Conservation (phyloP, 2,113 vertebrate species). For the Platichthys flesus region DNA sequence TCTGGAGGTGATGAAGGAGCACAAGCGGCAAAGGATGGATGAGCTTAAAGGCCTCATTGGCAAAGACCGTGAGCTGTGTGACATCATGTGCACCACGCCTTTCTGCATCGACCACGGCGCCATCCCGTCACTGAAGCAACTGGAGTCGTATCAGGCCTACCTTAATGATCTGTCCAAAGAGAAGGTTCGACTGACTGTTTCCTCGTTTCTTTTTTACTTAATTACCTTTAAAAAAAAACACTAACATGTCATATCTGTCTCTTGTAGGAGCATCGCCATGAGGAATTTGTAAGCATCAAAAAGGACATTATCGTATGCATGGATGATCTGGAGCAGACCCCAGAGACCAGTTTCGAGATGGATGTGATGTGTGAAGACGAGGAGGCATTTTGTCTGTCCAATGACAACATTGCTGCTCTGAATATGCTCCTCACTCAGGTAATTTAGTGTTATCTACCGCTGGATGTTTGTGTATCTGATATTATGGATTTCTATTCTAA, state of each 20-base stretch:
- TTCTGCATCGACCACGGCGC: slow-evolving; percentile 67
- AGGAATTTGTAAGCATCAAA: slow-evolving; percentile 86
- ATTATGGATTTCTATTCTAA: neutral
- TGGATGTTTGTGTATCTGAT: neutral
- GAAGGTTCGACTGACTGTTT: slow-evolving; percentile 78
- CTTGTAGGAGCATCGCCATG: slow-evolving; percentile 83
- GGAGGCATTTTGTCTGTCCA: slow-evolving; percentile 89
- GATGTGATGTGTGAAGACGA: slow-evolving; percentile 90
- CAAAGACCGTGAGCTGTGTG: slow-evolving; percentile 87
- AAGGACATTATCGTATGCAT: slow-evolving; percentile 86
- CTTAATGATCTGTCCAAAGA: slow-evolving; percentile 79
- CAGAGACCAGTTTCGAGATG: slow-evolving; percentile 90
- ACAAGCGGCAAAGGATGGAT: slow-evolving; percentile 88
- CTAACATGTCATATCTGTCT: neutral
- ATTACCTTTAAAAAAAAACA: neutral
- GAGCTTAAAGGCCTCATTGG: slow-evolving; percentile 85
- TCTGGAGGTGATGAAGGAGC: slow-evolving; percentile 84
- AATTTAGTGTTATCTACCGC: neutral
- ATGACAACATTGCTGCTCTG: slow-evolving; percentile 87
- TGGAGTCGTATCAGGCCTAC: slow-evolving; percentile 82
- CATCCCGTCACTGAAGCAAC: slow-evolving; percentile 86
- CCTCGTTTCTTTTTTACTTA: neutral
- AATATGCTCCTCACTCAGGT: slow-evolving; percentile 89
- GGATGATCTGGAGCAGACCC: slow-evolving; percentile 89
- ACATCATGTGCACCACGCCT: slow-evolving; percentile 81